Base-by-base conservation (phyloP, 1,140 invertebrate species). In the Drosophila ironensis region DNA sequence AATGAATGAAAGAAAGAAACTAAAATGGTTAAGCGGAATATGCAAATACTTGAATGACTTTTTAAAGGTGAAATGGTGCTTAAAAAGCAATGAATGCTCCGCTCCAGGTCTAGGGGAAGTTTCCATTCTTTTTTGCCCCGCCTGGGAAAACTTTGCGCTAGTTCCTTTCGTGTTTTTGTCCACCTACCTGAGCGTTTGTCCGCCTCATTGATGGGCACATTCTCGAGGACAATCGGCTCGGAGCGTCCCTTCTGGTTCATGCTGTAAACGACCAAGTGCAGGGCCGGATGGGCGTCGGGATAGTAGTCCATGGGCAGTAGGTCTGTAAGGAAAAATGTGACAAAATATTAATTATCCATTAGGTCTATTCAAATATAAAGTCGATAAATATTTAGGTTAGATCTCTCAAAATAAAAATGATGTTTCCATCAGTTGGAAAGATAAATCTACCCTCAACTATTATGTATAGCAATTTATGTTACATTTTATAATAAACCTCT, bases 221-320 rank as follows among this genome's bases (percentile, higher is more conserved):
- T 96, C 84, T 97, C 95, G 8, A 98, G 91, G 0, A 96, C 91
- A 45, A 94, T 93, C 12, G 93, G 92, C 75, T 96, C 95, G 61
- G 96, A 96, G 53, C 94, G 93, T 37, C 96, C 97, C 90, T 97
- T 97, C 24, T 94, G 93, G 91, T 98, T 98, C 66, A 94, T 93
- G 27, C 96, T 95, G 89, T 97, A 97, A 51, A 96, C 93, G 42
- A 95, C 92, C 42, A 98, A 91, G 70, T 94, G 93, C 56, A 96
- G 91, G 17, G 93, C 93, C 8, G 93, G 92, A 52, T 93, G 92
- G 9, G 91, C 89, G 70, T 88, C 89, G 24, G 72, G 81, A 60
- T 86, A 88, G 48, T 77, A 89, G 53, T 90, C 89, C 81, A 89
- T 90, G 56, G 89, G 87, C 47, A 86, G 73, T 27, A 90, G 69